Evolutionary conservation across 2,113 vertebrate genomes (phyloP), one percentile per base, ranked within the genome.

Genomic region (Corythornis cristatus): DNA sequence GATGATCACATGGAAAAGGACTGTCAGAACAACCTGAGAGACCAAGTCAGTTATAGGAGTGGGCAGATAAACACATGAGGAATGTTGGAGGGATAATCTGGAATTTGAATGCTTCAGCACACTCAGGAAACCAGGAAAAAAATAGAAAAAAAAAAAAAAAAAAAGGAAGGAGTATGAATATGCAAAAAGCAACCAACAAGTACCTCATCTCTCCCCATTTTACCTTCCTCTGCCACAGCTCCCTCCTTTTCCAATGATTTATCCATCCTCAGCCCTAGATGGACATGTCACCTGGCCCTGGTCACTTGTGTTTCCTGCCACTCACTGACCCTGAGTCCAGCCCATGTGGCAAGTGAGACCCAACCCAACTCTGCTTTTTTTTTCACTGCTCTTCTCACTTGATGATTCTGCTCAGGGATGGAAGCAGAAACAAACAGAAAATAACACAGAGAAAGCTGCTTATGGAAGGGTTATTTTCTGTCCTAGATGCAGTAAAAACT

Each of bases 21-120:
- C 22, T 28, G 56, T 64, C 93, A 71, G 82, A 93, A 73, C 20
- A 79, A 61, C 11, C 80, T 83, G 74, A 90, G 90, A 95, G 85
- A 82, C 1, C 67, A 86, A 89, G 78, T 66, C 80, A 65, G 35
- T 53, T 29, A 51, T 8, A 50, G 75, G 66, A 94, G 81, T 17
- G 25, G 73, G 79, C 70, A 87, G 58, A 74, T 65, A 94, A 92
- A 91, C 43, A 82, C 60, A 75, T 19, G 31, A 89, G 67, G 58
- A 86, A 75, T 68, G 29, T 64, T 46, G 53, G 60, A 67, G 75
- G 62, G 82, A 87, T 94, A 73, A 71, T 85, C 50, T 86, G 57
- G 61, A 46, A 78, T 94, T 71, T 72, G 43, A 82, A 83, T 86
- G 67, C 77, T 87, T 75, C 65, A 82, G 26, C 68, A 70, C 29